These are phyloP conservation scores for Cladopsammia gracilis DNA, from an alignment of 64 coral and sea anemone genomes.

Conservation along the genomic window DNA sequence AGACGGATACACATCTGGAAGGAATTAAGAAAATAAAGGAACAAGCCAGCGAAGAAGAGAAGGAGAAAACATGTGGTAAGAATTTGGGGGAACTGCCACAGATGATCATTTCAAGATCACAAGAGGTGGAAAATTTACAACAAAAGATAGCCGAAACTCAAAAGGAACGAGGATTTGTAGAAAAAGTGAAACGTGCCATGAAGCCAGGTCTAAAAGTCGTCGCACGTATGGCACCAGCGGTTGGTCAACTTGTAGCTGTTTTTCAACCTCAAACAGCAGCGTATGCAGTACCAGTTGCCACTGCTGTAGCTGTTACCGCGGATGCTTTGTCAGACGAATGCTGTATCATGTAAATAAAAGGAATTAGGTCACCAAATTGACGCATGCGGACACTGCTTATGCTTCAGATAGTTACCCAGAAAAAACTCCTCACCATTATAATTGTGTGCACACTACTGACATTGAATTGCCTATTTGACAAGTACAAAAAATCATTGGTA, in stretches of 20 bases:
- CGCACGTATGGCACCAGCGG: background rate
- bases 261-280: background rate
- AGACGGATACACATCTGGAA: background rate
- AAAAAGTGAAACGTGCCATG: background rate
- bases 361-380: background rate
- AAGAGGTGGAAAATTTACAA: background rate
- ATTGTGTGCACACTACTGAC: no score
- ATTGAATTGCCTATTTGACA: no score
- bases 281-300: background rate
- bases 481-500: no score
- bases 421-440: no score
- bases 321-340: background rate
- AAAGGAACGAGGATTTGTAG: background rate
- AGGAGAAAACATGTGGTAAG: background rate
- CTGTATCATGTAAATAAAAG: background rate
- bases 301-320: background rate
- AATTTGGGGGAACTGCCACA: constrained; percentile 4
- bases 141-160: background rate
- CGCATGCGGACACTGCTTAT: no score
- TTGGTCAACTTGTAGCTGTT: background rate
- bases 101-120: background rate
- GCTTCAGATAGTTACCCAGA: no score
- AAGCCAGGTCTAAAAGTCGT: background rate
- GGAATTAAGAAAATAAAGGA: background rate
- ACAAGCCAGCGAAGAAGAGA: background rate